A percentile compares a stretch with the other conserved stretches of the same genome.
These are phyloP conservation scores for Germaria angustata DNA, from an alignment of 2,888 invertebrate genomes.

Conservation along the genomic window DNA sequence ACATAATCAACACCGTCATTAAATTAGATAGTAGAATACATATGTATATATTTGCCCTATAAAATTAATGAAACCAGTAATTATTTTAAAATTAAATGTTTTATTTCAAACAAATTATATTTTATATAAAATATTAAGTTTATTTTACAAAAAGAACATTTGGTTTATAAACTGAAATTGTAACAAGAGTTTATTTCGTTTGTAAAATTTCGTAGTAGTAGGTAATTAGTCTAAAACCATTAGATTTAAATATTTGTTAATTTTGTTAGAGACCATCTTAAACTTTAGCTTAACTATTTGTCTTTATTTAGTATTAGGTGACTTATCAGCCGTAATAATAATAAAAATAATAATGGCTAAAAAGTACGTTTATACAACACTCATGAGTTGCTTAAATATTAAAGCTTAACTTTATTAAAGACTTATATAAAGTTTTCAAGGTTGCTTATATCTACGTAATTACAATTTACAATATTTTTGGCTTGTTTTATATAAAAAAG, in stretches of 20 bases:
- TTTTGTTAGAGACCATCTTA: background rate
- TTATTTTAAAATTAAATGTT: too few species aligned
- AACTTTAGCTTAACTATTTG: slow-evolving; percentile 14
- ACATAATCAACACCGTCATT: too few species aligned
- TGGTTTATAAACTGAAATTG: background rate
- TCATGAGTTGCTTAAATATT: slow-evolving; percentile 57
- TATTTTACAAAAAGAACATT: slow-evolving; percentile 37
- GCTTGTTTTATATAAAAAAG: background rate
- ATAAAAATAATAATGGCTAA: slow-evolving; percentile 10
- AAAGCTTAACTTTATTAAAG: slow-evolving; percentile 35
- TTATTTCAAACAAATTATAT: background rate
- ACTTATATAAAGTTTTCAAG: slow-evolving; percentile 5
- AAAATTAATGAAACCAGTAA: too few species aligned
- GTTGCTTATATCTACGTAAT: background rate
- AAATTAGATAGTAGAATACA: too few species aligned
- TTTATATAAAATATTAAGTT: slow-evolving; percentile 45
- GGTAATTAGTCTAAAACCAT: slow-evolving; percentile 57
- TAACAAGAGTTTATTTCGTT: background rate
- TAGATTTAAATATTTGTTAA: slow-evolving; percentile 36
- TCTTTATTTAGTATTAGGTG: background rate
- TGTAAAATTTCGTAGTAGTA: background rate
- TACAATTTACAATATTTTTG: slow-evolving; percentile 36
- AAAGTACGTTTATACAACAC: slow-evolving; percentile 55
- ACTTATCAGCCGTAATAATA: too few species aligned
- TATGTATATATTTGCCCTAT: too few species aligned